Evolutionary conservation across 2,888 invertebrate species (phyloP).

Genomic region (Mellilla xanthometata): DNA sequence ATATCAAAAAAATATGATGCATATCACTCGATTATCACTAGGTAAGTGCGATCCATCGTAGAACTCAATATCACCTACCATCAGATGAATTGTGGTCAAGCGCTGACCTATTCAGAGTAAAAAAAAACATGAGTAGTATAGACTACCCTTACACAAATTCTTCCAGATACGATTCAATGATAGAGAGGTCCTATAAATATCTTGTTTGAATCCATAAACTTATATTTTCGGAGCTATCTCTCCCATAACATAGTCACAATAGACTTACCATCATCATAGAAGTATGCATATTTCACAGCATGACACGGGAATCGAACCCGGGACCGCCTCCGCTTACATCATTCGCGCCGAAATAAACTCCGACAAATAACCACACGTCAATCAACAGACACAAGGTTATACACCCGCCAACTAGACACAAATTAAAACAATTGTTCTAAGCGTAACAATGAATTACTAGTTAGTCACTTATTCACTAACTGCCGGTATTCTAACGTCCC

Average conservation of each 20-base stretch:
- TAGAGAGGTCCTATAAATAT: no score
- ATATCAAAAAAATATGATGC: no score
- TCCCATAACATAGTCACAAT: neutral
- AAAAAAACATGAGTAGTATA: no score
- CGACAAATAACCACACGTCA: conserved; percentile 64
- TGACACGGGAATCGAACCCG: conserved; percentile 65
- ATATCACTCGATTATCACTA: no score
- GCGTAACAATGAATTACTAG: conserved; percentile 21
- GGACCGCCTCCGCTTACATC: conserved; percentile 67
- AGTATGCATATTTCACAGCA: conserved; percentile 69
- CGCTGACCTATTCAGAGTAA: no score
- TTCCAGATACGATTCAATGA: no score
- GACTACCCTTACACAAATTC: no score
- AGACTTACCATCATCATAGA: conserved; percentile 77
- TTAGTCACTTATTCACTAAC: conserved; percentile 23
- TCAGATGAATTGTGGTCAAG: no score
- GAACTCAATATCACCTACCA: no score
- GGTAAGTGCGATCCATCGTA: no score
- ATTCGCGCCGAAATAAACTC: conserved; percentile 73
- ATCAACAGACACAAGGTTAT: conserved; percentile 74
- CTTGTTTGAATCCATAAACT: no score
- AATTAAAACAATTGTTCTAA: conserved; percentile 41
- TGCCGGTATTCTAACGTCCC: conserved; percentile 29
- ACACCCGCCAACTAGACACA: conserved; percentile 53
- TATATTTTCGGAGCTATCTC: no score